Evolutionary conservation across 2,888 invertebrate species (phyloP), one percentile per base, ranked within the genome.

Genomic region (Agrypnus murinus): DNA sequence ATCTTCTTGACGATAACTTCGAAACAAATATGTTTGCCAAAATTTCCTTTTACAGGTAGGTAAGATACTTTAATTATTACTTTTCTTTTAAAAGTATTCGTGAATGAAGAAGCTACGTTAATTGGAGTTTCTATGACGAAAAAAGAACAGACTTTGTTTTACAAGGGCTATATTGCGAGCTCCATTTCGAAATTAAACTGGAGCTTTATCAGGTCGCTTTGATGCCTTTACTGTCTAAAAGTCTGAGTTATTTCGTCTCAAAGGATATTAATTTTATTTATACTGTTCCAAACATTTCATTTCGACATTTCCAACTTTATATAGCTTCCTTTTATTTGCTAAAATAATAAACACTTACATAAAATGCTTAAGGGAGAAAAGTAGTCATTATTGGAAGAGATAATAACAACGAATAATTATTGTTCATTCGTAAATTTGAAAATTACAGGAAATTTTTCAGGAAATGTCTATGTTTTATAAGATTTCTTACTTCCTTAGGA

Each of bases 191-290:
- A 45, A 65, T 65, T 58, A 58, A 65, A 58, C 55, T 12, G 34
- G 38, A 12, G 43, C 43, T 59, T 59, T 40, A 25, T 59, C 40
- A 40, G 25, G 25, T 38, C 25, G 43, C 65, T 65, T 58, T 65
- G 58, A 65, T 58, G 46, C 38, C 34, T 46, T 19, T 17, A 36
- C 36, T 48, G 36, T 63, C 38, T 12, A 38, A 10, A 57, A 43
- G 40, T 10, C 59, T 10, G 17, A 31, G n/a, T 50, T 10, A 59
- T 59, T 53, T 64, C 40, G 32, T 64, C 40, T 64, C 57, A 40
- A 65, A 63, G 34, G 55, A 65, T 65, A 65, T 65, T 65, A 65
- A 43, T 65, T 65, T 40, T 55, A 40, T 63, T 63, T 63, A 38
- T 38, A 36, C 19, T 50, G 38, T 17, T 63, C 38, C 25, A 36